phyloP scores from a whole-genome alignment of 2,888 invertebrate genomes.

The Cataglyphis albicans region DNA sequence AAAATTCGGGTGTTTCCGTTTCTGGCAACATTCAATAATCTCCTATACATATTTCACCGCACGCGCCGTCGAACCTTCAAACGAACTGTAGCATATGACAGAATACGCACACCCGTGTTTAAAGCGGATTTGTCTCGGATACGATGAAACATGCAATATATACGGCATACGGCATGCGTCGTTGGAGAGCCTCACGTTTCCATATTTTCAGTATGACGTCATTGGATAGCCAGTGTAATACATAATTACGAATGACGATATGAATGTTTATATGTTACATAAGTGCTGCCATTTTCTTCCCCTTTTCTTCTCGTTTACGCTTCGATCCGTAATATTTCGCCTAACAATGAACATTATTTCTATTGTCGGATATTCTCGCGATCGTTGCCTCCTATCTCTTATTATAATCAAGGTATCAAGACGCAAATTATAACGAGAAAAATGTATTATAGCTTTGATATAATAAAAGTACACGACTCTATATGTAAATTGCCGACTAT shows the following conservation, averaged over 20 bases:
- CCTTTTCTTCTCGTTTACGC: not conserved
- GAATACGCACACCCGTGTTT: conserved; percentile 68
- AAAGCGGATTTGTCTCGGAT: conserved; percentile 71
- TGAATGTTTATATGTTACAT: not conserved
- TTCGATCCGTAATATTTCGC: not conserved
- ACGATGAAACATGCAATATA: conserved; percentile 49
- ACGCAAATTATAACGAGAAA: conserved; percentile 9
- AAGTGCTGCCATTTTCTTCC: not conserved
- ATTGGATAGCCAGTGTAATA: not conserved
- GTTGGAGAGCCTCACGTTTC: conserved; percentile 50
- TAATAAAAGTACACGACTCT: conserved; percentile 6
- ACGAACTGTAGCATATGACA: conserved; percentile 64
- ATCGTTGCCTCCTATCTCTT: conserved; percentile 9
- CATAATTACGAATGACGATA: not conserved
- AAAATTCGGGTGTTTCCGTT: conserved; percentile 70
- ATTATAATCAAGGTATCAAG: conserved; percentile 7
- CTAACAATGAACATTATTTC: conserved; percentile 9
- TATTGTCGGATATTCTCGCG: not conserved
- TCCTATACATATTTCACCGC: conserved; percentile 74
- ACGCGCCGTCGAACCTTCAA: conserved; percentile 73
- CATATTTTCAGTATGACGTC: conserved; percentile 44
- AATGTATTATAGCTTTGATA: not conserved
- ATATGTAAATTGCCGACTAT: conserved; percentile 23
- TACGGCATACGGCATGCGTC: conserved; percentile 4
- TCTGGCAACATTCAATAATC: conserved; percentile 73